Conservation (phyloP, 1,140 invertebrate species). For the Bicyclus anynana region DNA sequence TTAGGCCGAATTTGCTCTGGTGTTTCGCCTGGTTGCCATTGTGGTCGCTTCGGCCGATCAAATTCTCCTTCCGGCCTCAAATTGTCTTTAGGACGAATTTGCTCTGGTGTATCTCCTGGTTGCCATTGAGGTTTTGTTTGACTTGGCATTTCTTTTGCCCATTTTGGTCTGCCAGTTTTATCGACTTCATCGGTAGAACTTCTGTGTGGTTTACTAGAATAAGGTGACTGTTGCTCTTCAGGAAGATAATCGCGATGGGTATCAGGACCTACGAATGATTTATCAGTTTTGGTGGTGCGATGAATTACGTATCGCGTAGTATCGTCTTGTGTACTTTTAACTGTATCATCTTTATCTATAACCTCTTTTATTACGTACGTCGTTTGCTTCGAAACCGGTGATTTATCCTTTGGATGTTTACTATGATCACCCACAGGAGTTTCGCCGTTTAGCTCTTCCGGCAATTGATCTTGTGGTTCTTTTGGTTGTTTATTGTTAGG, state of each 20-base stretch:
- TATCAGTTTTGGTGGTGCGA: not conserved
- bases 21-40: slow-evolving; percentile 73
- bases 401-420: slow-evolving; percentile 3
- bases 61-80: slow-evolving; percentile 78
- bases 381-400: slow-evolving; percentile 7
- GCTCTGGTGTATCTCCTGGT: slow-evolving; percentile 70
- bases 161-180: slow-evolving; percentile 61
- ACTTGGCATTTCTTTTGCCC: slow-evolving; percentile 31
- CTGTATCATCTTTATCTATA: not conserved
- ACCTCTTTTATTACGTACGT: slow-evolving; percentile 1
- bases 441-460: slow-evolving; percentile 14
- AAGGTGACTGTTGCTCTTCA: not conserved
- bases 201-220: slow-evolving; percentile 24
- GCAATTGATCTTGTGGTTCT: slow-evolving; percentile 8
- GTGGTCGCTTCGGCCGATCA: slow-evolving; percentile 30
- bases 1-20: slow-evolving; percentile 66
- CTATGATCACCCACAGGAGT: slow-evolving; percentile 10
- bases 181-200: slow-evolving; percentile 72
- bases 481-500: slow-evolving; percentile 31
- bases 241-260: not conserved
- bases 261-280: not conserved
- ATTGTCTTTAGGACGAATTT: slow-evolving; percentile 56
- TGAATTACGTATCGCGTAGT: slow-evolving; percentile 1
- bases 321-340: slow-evolving; percentile 8
- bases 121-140: slow-evolving; percentile 43